Percentiles rank a stretch among this genome's conserved stretches.
Evolutionary conservation across 1,140 invertebrate species (phyloP).

Genomic region (Drosophila guanche): DNA sequence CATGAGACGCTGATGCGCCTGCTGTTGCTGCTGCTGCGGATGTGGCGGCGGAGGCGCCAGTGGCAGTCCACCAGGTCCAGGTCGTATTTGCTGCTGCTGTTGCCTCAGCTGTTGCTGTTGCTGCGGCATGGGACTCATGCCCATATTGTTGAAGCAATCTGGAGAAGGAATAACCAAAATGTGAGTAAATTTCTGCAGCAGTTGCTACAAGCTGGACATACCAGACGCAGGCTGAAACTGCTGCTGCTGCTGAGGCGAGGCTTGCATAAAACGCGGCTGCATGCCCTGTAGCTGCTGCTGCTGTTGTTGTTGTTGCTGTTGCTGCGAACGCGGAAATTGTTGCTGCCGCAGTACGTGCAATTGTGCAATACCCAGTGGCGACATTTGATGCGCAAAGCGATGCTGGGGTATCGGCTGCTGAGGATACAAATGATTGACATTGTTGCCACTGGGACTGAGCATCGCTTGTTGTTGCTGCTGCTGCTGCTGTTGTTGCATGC

Average conservation of each 20-base stretch:
- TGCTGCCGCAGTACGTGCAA: constrained; percentile 42
- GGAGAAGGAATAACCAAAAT: neutral
- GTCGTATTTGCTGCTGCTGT: constrained; percentile 55
- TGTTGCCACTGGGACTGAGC: constrained; percentile 67
- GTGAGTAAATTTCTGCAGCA: neutral
- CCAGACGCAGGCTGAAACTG: constrained; percentile 57
- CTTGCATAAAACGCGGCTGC: constrained; percentile 58
- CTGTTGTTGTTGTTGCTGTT: constrained; percentile 74
- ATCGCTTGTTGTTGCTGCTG: constrained; percentile 67
- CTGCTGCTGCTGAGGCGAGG: constrained; percentile 63
- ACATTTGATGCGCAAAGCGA: constrained; percentile 61
- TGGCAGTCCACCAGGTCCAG: constrained; percentile 40
- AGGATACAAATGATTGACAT: constrained; percentile 51
- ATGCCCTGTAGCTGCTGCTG: constrained; percentile 65
- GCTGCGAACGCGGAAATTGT: constrained; percentile 68
- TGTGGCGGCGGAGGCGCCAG: constrained; percentile 72
- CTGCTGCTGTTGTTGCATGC: constrained; percentile 67
- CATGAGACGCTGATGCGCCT: constrained; percentile 80
- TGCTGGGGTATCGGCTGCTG: constrained; percentile 63
- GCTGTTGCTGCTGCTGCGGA: constrained; percentile 76
- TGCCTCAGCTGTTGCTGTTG: constrained; percentile 57
- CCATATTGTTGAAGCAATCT: constrained; percentile 68
- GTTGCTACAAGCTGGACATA: constrained; percentile 12
- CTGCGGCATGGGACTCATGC: constrained; percentile 48
- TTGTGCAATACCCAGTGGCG: constrained; percentile 39